These are phyloP conservation scores for Phallusia fumigata DNA, from an alignment of 23 tunicate genomes.

Conservation along the genomic window DNA sequence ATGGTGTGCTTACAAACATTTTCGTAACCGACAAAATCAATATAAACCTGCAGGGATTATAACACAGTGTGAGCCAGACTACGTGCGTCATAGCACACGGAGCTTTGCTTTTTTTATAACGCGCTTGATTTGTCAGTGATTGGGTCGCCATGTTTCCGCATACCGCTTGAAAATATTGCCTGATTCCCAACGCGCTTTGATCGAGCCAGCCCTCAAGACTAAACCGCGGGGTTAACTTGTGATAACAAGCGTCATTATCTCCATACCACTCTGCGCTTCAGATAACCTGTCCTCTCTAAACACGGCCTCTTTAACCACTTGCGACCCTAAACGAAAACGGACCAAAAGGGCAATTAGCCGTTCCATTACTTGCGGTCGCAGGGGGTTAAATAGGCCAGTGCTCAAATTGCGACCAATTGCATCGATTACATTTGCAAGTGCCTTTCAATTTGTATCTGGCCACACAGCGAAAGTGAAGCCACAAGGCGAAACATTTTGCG, in stretches of 20 bases:
- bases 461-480: too few species aligned
- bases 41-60: neutral
- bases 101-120: neutral
- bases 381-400: too few species aligned
- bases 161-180: neutral
- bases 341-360: too few species aligned
- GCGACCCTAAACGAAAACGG: too few species aligned
- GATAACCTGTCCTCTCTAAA: neutral
- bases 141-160: slow-evolving; percentile 8
- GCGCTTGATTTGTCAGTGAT: slow-evolving; percentile 9
- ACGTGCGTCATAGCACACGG: neutral
- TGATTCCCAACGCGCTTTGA: neutral
- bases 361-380: too few species aligned
- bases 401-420: too few species aligned
- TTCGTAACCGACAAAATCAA: too few species aligned
- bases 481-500: neutral
- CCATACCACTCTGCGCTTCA: neutral
- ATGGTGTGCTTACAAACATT: too few species aligned
- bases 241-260: neutral
- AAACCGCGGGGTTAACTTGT: neutral
- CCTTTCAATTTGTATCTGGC: too few species aligned
- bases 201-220: neutral
- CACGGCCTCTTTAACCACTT: neutral
- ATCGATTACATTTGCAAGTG: too few species aligned
- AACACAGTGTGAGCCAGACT: neutral